phyloP scores from a whole-genome alignment of 2,797 vertebrate species.

The Megaceryle alcyon region DNA sequence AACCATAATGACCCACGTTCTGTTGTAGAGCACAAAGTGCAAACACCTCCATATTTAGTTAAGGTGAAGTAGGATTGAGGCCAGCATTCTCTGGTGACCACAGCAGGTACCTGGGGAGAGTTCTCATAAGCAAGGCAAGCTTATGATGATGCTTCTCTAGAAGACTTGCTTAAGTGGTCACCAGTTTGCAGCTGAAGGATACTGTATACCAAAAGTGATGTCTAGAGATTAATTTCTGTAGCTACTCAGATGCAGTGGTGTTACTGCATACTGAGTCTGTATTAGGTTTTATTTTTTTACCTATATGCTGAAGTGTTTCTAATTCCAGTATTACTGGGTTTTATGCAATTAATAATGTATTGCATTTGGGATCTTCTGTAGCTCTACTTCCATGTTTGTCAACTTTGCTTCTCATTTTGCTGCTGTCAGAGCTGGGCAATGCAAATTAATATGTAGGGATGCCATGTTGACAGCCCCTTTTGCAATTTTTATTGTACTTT shows the following conservation, averaged over 20 bases:
- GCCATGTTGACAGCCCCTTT: not conserved
- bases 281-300: not conserved
- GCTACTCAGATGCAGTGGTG: not conserved
- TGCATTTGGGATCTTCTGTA: not conserved
- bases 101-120: not conserved
- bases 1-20: not conserved
- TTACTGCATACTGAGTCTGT: not conserved
- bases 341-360: not conserved
- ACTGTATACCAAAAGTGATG: not conserved
- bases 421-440: not conserved
- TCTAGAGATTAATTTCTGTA: not conserved
- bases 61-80: not conserved
- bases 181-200: not conserved
- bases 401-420: not conserved
- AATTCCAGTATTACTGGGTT: not conserved
- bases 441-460: not conserved
- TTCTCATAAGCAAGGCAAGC: not conserved
- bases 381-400: not conserved
- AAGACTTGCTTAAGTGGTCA: not conserved
- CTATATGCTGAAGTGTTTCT: not conserved
- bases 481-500: not conserved
- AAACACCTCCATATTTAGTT: not conserved
- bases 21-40: rapidly evolving
- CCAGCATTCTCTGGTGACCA: not conserved
- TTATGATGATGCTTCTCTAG: not conserved